Evolutionary conservation across 2,888 invertebrate genomes (phyloP).

Genomic region (Opisthograptis luteolata): DNA sequence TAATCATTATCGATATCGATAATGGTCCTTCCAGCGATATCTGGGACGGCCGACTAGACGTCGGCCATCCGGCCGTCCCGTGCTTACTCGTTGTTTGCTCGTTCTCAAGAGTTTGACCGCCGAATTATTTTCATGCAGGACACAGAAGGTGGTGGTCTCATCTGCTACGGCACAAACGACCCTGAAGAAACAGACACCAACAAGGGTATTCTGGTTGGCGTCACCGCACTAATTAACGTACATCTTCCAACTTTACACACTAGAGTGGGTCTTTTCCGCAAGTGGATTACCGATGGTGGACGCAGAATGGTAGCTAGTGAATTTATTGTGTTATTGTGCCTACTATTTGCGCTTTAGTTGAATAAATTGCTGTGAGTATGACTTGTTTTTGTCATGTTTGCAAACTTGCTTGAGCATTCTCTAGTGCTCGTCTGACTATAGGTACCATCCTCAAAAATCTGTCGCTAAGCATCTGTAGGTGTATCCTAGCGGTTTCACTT

Average conservation of each 20-base stretch:
- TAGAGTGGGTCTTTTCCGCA: constrained; percentile 47
- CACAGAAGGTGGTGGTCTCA: constrained; percentile 59
- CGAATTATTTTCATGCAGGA: constrained; percentile 44
- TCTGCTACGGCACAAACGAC: constrained; percentile 63
- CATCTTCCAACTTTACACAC: constrained; percentile 55
- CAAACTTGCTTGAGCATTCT: too few species aligned
- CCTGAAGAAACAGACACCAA: constrained; percentile 47
- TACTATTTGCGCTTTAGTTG: constrained; percentile 11
- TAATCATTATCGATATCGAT: too few species aligned
- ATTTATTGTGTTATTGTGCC: constrained; percentile 18
- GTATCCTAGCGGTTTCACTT: too few species aligned
- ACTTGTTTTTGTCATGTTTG: too few species aligned
- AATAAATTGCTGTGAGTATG: constrained; percentile 28
- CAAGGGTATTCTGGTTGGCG: constrained; percentile 60
- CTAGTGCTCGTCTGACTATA: too few species aligned
- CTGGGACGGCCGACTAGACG: too few species aligned
- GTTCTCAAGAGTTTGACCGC: too few species aligned
- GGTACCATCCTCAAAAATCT: too few species aligned
- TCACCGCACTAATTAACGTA: constrained; percentile 53
- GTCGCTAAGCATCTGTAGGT: too few species aligned
- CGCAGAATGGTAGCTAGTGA: constrained; percentile 1
- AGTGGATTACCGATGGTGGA: constrained; percentile 54
- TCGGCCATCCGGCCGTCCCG: too few species aligned
- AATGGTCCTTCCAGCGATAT: too few species aligned
- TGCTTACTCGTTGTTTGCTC: too few species aligned